phyloP scores from a whole-genome alignment of 30 jellyfish, hydroid and myxozoan species.

The Pelagia noctiluca region DNA sequence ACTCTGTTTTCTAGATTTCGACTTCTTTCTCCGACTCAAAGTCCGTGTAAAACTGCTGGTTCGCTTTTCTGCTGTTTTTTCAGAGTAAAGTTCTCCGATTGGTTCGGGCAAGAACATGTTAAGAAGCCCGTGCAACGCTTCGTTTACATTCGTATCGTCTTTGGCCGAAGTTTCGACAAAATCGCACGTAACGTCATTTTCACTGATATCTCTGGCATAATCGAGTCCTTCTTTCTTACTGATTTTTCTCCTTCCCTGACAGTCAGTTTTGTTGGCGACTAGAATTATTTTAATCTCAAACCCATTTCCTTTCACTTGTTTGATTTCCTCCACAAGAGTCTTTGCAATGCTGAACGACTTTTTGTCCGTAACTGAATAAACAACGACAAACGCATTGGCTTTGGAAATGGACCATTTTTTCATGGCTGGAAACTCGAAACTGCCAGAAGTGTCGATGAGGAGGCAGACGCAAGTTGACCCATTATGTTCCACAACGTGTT shows the following conservation, averaged over 20 bases:
- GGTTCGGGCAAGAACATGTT: conserved; percentile 86
- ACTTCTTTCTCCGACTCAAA: conserved; percentile 31
- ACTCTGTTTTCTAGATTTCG: conserved; percentile 24
- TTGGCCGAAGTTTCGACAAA: conserved; percentile 91
- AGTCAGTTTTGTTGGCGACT: conserved; percentile 88
- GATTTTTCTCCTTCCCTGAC: conserved; percentile 69
- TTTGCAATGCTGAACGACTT: conserved; percentile 86
- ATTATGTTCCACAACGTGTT: conserved; percentile 90
- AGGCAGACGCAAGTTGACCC: conserved; percentile 93
- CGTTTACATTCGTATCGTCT: conserved; percentile 62
- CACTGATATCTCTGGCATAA: conserved; percentile 70
- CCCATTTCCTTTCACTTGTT: conserved; percentile 58
- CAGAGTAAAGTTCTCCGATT: conserved; percentile 5
- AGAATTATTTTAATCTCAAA: conserved; percentile 79
- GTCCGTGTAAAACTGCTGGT: conserved; percentile 67
- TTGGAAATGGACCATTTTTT: conserved; percentile 87
- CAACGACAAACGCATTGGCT: conserved; percentile 94
- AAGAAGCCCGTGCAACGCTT: conserved; percentile 77
- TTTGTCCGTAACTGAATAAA: conserved; percentile 82
- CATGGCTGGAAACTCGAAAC: conserved; percentile 98
- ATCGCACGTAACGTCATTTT: conserved; percentile 73
- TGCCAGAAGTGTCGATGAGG: conserved; percentile 94
- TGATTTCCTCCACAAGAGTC: conserved; percentile 75
- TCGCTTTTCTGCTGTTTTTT: conserved; percentile 40
- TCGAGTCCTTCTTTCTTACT: conserved; percentile 67